phyloP scores from a whole-genome alignment of 2,888 invertebrate species.

The Trachelus tabidus region DNA sequence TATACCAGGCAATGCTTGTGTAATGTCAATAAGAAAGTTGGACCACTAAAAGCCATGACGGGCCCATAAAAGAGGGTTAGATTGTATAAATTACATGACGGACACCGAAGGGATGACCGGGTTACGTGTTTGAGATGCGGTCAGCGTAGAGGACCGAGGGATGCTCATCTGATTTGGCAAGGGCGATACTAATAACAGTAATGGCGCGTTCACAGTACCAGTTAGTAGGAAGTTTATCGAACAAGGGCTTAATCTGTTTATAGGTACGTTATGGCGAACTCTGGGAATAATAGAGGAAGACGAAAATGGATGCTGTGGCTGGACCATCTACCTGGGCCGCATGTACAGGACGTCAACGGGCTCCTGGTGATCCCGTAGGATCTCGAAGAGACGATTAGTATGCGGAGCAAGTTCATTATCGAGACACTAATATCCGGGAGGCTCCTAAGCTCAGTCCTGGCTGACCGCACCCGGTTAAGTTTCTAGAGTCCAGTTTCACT shows the following conservation, averaged over 20 bases:
- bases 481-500: conserved; percentile 1
- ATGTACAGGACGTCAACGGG: no score
- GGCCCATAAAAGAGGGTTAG: not conserved
- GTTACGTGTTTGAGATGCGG: not conserved
- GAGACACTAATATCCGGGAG: conserved; percentile 21
- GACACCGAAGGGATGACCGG: not conserved
- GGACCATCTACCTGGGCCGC: not conserved
- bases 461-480: conserved; percentile 1
- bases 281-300: not conserved
- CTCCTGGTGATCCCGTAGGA: not conserved
- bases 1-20: not conserved
- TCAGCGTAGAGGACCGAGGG: not conserved
- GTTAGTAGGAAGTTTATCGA: not conserved
- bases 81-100: not conserved
- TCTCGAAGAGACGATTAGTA: conserved; percentile 16
- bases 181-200: not conserved
- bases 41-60: not conserved
- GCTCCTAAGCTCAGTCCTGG: not conserved
- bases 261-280: not conserved
- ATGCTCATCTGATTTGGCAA: not conserved
- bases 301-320: not conserved
- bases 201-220: not conserved
- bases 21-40: not conserved
- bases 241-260: not conserved
- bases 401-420: conserved; percentile 24